Base-by-base conservation (phyloP, 2,888 invertebrate genomes). In the Odontocerum albicorne region DNA sequence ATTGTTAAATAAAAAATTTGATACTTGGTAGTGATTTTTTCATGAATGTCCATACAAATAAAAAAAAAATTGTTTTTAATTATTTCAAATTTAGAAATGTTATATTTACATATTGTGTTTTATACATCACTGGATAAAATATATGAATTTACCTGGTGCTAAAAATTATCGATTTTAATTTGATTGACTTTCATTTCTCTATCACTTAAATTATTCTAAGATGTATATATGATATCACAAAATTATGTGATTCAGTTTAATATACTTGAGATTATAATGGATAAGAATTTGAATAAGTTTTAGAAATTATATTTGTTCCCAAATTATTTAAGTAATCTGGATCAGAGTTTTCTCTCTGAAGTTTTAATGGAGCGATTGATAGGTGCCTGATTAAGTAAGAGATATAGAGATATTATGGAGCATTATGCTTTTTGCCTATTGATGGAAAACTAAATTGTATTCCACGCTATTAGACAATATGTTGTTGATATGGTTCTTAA, bases 311-410 rank as follows among this genome's bases (percentile, higher is more conserved):
- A 27, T 7, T 4, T 27, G 27, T 7, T 27, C 10, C 6, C 27
- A 27, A 10, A 27, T 27, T 27, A 27, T 27, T 27, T 27, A 27
- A 27, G 27, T 27, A 7, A 27, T 4, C 10, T 27, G 27, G 27
- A 27, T 27, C 10, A 27, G 4, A 27, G 6, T 7, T 4, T 27
- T 7, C 27, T 10, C 27, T 10, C 6, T 27, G 10, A 4, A 27
- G 27, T 27, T 27, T 27, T 4, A 7, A 27, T 27, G 27, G 27
- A 27, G 4, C 27, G 27, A 44, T 32, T 44, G 6, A 43, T 35
- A 35, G 35, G 46, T 46, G 46, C 46, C 35, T 46, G 46, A 35
- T 46, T 44, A 44, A 43, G 13, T 31, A 44, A 13, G 16, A 44
- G 31, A 31, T 32, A 44, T 12, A 31, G 32, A 44, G 32, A 44